These are phyloP conservation scores for Zaprionus taronus DNA, from an alignment of 1,140 invertebrate genomes.

Conservation along the genomic window DNA sequence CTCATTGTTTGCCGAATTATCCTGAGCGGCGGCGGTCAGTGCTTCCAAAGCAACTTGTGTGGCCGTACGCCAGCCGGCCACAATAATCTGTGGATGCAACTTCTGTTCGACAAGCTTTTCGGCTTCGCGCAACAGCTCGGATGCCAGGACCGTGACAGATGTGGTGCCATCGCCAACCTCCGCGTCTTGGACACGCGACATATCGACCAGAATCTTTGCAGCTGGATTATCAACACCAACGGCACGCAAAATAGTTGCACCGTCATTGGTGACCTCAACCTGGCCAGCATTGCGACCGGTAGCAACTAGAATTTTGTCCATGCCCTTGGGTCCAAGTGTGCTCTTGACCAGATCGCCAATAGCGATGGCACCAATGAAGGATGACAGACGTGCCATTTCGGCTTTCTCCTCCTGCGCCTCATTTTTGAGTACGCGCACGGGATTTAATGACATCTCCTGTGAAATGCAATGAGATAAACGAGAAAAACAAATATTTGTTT, in stretches of 20 bases:
- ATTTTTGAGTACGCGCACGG: constrained; percentile 96
- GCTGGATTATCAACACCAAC: constrained; percentile 99
- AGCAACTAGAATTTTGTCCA: constrained; percentile 99
- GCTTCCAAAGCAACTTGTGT: constrained; percentile 93
- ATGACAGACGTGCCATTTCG: constrained; percentile 97
- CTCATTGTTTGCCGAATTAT: constrained; percentile 92
- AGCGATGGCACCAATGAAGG: constrained; percentile 98
- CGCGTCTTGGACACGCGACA: constrained; percentile 99
- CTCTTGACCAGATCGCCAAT: constrained; percentile 99
- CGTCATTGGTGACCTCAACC: constrained; percentile 99
- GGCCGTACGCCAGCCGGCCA: constrained; percentile 96
- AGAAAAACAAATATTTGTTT: constrained; percentile 17
- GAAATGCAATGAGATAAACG: constrained; percentile 20
- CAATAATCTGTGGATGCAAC: constrained; percentile 99
- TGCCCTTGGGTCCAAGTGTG: constrained; percentile 99
- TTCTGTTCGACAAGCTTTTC: constrained; percentile 97
- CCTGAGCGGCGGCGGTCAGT: constrained; percentile 90
- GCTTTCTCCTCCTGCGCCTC: constrained; percentile 99
- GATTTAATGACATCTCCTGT: constrained; percentile 94
- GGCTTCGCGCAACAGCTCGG: constrained; percentile 97
- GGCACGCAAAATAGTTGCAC: constrained; percentile 98
- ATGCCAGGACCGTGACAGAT: constrained; percentile 98
- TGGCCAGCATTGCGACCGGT: constrained; percentile 91
- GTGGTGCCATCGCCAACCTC: constrained; percentile 99
- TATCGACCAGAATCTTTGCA: constrained; percentile 99